These are phyloP conservation scores for Ciconia maguari DNA, from an alignment of 2,113 vertebrate genomes.

Conservation along the genomic window DNA sequence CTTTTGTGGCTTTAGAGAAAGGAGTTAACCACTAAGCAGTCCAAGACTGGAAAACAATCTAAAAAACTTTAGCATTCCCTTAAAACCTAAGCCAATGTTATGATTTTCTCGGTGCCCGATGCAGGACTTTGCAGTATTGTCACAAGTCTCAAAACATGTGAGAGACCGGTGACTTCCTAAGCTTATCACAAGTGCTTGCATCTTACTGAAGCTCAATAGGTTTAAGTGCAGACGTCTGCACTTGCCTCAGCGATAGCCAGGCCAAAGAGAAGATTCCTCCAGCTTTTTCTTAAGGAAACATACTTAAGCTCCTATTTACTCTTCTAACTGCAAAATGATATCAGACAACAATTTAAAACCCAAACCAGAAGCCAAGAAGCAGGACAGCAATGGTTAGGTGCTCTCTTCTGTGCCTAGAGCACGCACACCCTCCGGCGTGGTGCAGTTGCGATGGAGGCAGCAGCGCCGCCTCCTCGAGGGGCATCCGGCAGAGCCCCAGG, in stretches of 20 bases:
- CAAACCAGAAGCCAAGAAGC: neutral
- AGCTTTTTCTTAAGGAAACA: neutral
- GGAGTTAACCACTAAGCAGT: neutral
- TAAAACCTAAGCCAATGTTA: neutral
- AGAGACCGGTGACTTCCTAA: neutral
- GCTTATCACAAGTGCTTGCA: neutral
- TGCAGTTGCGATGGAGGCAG: neutral
- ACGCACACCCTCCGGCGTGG: fast-evolving
- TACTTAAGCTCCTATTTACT: neutral
- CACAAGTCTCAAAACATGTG: neutral
- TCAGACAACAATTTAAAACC: neutral
- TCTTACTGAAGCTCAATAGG: neutral
- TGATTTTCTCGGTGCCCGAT: fast-evolving
- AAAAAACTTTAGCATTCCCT: neutral
- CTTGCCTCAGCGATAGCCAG: neutral
- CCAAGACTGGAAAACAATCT: neutral
- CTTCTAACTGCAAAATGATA: neutral
- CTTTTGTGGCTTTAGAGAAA: neutral
- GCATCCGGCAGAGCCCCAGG: fast-evolving
- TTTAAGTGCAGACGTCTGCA: neutral
- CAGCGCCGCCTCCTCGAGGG: fast-evolving
- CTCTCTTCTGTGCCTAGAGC: neutral
- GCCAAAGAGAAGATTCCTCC: neutral
- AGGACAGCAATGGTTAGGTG: neutral
- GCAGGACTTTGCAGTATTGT: neutral